Evolutionary conservation across 2,113 vertebrate species (phyloP).

Genomic region (Myiopsitta monachus): DNA sequence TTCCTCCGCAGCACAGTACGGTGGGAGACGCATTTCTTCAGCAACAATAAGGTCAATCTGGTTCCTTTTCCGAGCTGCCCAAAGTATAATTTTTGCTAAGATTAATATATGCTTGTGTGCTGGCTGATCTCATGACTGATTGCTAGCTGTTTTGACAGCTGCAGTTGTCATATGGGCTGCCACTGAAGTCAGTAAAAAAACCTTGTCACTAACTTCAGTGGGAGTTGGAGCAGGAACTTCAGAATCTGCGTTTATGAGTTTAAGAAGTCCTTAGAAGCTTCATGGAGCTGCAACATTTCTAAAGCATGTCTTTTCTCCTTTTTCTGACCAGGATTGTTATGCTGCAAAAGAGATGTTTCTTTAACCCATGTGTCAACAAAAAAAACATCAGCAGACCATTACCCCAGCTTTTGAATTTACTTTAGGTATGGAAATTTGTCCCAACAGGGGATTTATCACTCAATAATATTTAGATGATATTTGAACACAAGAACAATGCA

Average conservation of each 20-base stretch:
- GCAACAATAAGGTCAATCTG: conserved; percentile 17
- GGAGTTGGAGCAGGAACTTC: not conserved
- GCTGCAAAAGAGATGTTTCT: conserved; percentile 47
- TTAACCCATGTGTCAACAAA: conserved; percentile 35
- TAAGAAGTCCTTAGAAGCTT: conserved; percentile 55
- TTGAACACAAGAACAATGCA: not conserved
- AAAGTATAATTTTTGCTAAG: conserved; percentile 55
- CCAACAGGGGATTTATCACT: not conserved
- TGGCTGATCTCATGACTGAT: conserved; percentile 34
- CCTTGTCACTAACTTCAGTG: not conserved
- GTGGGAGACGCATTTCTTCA: not conserved
- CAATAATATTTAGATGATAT: not conserved
- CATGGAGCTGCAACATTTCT: conserved; percentile 49
- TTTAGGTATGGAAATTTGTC: not conserved
- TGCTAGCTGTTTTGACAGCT: conserved; percentile 67
- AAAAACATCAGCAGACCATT: not conserved
- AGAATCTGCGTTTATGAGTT: conserved; percentile 17
- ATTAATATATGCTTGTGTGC: not conserved
- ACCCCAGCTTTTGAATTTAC: not conserved
- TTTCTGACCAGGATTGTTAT: conserved; percentile 37
- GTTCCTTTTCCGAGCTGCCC: conserved; percentile 41
- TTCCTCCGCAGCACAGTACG: not conserved
- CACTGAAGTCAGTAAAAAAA: not conserved
- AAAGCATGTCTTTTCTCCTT: conserved; percentile 42
- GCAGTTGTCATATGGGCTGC: conserved; percentile 10